A percentile compares a stretch with the other conserved stretches of the same genome.
Evolutionary conservation across 2,113 vertebrate genomes (phyloP).

Genomic region (Kryptolebias marmoratus): DNA sequence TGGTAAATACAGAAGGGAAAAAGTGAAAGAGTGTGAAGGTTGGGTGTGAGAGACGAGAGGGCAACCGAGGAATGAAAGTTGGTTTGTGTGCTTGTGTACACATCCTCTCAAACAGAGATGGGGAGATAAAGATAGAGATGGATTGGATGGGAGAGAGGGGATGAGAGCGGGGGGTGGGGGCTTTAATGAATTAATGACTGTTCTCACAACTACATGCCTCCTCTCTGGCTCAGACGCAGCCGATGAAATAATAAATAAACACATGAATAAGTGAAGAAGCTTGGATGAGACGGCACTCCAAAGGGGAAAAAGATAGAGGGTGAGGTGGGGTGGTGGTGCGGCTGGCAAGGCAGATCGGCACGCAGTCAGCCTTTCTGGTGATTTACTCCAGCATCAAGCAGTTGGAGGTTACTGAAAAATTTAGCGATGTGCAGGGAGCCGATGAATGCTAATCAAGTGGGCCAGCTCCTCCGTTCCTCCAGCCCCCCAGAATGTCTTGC

Average conservation of each 20-base stretch:
- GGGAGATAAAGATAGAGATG: slow-evolving; percentile 49
- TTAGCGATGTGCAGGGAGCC: slow-evolving; percentile 74
- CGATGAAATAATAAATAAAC: slow-evolving; percentile 85
- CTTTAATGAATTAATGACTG: slow-evolving; percentile 84
- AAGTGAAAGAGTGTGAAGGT: slow-evolving; percentile 3
- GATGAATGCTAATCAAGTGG: slow-evolving; percentile 79
- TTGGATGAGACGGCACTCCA: slow-evolving; percentile 75
- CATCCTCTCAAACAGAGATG: slow-evolving; percentile 25
- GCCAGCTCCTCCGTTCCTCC: slow-evolving; percentile 12
- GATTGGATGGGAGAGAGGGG: slow-evolving; percentile 29
- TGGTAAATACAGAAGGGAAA: slow-evolving; percentile 6
- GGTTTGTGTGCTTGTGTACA: not conserved
- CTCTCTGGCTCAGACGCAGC: slow-evolving; percentile 67
- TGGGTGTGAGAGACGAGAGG: slow-evolving; percentile 18
- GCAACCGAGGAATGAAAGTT: slow-evolving; percentile 1
- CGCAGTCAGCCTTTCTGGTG: slow-evolving; percentile 75
- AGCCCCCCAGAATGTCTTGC: slow-evolving; percentile 27
- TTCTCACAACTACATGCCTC: slow-evolving; percentile 73
- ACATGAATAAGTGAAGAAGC: slow-evolving; percentile 84
- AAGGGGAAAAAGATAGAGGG: slow-evolving; percentile 55
- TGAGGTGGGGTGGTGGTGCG: slow-evolving; percentile 8
- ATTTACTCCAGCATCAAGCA: slow-evolving; percentile 82
- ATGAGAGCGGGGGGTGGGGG: slow-evolving; percentile 28
- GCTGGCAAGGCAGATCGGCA: slow-evolving; percentile 58
- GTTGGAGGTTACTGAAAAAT: slow-evolving; percentile 85